Conservation (phyloP, 2,113 vertebrate genomes). For the Chinchilla lanigera region DNA sequence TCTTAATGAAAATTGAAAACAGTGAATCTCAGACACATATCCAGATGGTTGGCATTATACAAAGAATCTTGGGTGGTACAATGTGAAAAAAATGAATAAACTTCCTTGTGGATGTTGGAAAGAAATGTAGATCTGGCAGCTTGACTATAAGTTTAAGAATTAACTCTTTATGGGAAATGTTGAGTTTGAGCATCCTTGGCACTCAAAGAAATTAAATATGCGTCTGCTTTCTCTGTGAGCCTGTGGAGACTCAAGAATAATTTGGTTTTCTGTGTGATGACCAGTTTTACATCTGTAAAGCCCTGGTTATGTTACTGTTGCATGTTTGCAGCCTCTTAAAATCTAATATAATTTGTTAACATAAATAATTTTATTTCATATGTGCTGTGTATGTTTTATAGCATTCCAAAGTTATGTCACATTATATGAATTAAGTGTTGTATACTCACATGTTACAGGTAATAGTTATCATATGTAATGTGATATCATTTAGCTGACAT, state of each 20-base stretch:
- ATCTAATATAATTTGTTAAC: conserved; percentile 11
- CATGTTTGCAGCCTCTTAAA: background rate
- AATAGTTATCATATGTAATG: background rate
- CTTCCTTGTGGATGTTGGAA: conserved; percentile 44
- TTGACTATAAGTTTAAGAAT: conserved; percentile 30
- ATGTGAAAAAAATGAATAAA: conserved; percentile 20
- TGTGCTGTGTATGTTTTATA: background rate
- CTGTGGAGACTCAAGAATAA: background rate
- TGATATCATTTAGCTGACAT: background rate
- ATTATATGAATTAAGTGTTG: background rate
- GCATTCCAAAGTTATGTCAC: background rate
- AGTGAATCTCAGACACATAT: conserved; percentile 33
- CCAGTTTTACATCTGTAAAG: background rate
- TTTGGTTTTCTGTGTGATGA: background rate
- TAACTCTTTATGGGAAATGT: conserved; percentile 29
- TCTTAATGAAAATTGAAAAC: conserved; percentile 66
- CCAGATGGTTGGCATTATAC: conserved; percentile 56
- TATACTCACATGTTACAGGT: background rate
- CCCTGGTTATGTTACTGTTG: background rate
- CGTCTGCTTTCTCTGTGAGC: background rate
- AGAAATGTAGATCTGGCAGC: background rate
- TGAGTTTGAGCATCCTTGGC: background rate
- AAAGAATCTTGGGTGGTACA: conserved; percentile 54
- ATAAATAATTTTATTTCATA: background rate
- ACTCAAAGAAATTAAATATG: background rate